A percentile compares a stretch with the other conserved stretches of the same genome.
Evolutionary conservation across 2,888 invertebrate genomes (phyloP).

Genomic region (Catotricha subobsoleta): DNA sequence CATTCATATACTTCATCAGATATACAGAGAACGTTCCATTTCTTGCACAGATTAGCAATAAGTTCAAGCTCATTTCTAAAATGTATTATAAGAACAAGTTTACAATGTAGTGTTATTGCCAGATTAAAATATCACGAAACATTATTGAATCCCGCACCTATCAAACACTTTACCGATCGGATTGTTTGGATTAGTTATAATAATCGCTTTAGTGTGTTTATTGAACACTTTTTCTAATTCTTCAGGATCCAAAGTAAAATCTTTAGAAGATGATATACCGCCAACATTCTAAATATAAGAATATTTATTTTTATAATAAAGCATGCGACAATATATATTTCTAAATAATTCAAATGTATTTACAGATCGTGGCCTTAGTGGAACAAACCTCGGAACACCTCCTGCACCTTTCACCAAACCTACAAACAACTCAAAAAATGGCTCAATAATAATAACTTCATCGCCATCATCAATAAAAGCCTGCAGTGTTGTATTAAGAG

Average conservation of each 20-base stretch:
- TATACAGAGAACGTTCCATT: constrained; percentile 79
- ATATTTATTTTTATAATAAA: background rate
- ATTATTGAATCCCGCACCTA: too few species aligned
- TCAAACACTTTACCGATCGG: constrained; percentile 43
- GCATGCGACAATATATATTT: too few species aligned
- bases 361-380: constrained; percentile 40
- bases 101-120: too few species aligned
- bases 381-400: constrained; percentile 43
- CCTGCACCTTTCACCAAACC: constrained; percentile 46
- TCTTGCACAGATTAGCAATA: constrained; percentile 77
- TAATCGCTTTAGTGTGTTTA: constrained; percentile 48
- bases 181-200: constrained; percentile 58
- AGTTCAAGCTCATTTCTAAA: constrained; percentile 41
- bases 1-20: constrained; percentile 99
- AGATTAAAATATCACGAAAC: too few species aligned
- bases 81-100: too few species aligned
- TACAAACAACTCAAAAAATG: constrained; percentile 55
- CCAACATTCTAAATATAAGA: too few species aligned
- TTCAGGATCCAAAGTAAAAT: constrained; percentile 44
- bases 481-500: constrained; percentile 43
- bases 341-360: too few species aligned
- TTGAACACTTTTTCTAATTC: constrained; percentile 43
- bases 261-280: constrained; percentile 33
- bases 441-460: constrained; percentile 53
- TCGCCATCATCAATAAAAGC: constrained; percentile 40